Conservation (phyloP, 92 coral and sea anemone species). For the Phenganax subtilis region DNA sequence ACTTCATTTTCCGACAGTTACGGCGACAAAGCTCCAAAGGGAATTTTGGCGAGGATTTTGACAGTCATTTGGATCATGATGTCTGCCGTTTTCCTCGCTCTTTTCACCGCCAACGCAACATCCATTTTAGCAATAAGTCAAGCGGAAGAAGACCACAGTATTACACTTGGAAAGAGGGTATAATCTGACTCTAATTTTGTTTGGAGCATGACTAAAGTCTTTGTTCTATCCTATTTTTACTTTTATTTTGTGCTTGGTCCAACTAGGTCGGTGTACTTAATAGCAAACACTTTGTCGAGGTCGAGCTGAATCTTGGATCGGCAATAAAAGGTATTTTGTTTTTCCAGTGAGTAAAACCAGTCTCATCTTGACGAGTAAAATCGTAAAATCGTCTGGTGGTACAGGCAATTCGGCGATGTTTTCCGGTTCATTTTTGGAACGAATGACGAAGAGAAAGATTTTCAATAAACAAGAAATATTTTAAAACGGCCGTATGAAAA, state of each 20-base stretch:
- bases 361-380: too few species aligned
- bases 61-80: slow-evolving; percentile 16
- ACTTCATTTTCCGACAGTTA: background rate
- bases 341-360: too few species aligned
- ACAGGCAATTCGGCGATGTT: too few species aligned
- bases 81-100: slow-evolving; percentile 23
- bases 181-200: background rate
- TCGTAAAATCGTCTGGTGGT: too few species aligned
- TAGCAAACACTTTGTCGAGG: slow-evolving; percentile 28
- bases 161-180: slow-evolving; percentile 31
- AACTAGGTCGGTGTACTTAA: slow-evolving; percentile 24
- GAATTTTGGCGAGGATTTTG: slow-evolving; percentile 10
- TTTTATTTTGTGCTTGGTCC: background rate
- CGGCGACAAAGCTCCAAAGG: slow-evolving; percentile 31
- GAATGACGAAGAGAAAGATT: too few species aligned
- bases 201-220: background rate
- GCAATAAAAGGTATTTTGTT: background rate
- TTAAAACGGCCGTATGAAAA: too few species aligned
- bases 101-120: slow-evolving; percentile 37
- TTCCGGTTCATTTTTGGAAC: too few species aligned
- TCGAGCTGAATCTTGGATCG: slow-evolving; percentile 15
- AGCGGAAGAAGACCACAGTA: slow-evolving; percentile 4
- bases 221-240: background rate
- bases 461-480: too few species aligned
- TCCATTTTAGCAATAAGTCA: slow-evolving; percentile 26